Evolutionary conservation across 2,888 invertebrate genomes (phyloP).

Genomic region (Pristionchus entomophagus): DNA sequence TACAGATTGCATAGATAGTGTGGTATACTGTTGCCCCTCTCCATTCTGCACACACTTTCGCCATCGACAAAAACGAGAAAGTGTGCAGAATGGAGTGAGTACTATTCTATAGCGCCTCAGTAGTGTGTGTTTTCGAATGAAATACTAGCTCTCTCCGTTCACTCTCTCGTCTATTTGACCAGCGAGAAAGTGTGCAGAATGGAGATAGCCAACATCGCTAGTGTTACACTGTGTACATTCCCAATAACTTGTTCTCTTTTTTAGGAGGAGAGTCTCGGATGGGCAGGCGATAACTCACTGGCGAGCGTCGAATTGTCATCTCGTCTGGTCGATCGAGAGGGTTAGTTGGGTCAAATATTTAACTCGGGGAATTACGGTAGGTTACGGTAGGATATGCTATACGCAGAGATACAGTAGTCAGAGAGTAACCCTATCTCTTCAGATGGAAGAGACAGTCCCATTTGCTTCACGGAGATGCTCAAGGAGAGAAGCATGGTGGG

Average conservation of each 20-base stretch:
- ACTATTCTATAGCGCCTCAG: too few relatives aligned
- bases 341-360: not conserved
- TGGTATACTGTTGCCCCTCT: too few relatives aligned
- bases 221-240: not conserved
- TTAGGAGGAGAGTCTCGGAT: conserved; percentile 43
- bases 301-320: conserved; percentile 39
- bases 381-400: not conserved
- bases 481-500: conserved; percentile 40
- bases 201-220: too few relatives aligned
- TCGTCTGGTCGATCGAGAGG: conserved; percentile 10
- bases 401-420: not conserved
- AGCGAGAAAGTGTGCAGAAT: too few relatives aligned
- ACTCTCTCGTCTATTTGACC: too few relatives aligned
- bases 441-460: conserved; percentile 28
- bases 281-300: conserved; percentile 17
- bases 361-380: not conserved
- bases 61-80: too few relatives aligned
- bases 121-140: too few relatives aligned
- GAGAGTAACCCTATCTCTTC: not conserved
- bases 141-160: too few relatives aligned
- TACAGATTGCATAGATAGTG: too few relatives aligned
- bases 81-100: too few relatives aligned
- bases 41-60: too few relatives aligned
- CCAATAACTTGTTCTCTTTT: not conserved
- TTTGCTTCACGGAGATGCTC: conserved; percentile 40